Evolutionary conservation across 2,888 invertebrate species (phyloP), one percentile per base, ranked within the genome.

Genomic region (Lasioglossum oenotherae): DNA sequence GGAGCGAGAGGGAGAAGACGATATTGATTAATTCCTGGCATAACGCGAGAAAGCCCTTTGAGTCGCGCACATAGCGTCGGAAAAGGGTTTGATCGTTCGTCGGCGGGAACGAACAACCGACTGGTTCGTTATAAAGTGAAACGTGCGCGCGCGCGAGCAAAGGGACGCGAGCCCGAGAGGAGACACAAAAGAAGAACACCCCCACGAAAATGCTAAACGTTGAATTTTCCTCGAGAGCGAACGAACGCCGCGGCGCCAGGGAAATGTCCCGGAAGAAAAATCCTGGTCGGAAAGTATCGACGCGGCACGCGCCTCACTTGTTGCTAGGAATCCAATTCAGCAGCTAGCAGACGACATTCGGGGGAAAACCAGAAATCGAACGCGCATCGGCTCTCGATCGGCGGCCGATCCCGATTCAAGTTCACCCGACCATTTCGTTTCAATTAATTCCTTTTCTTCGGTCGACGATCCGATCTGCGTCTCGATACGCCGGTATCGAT

Each of bases 281-380:
- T 35, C 4, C 35, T 35, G 67, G 19, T 19, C 27, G 23, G 31
- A 77, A 41, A 73, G 67, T 60, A 78, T 27, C 78, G 64, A 38
- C 49, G 64, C 41, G 31, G 74, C 78, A 41, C 60, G 46, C 35
- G 76, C 82, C 81, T 86, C 88, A 90, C 90, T 90, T 90, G 88
- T 90, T 90, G 90, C 90, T 88, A 87, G 82, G 77, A 67, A 79
- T 79, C 74, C 74, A 46, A 57, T 8, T 41, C 64, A 60, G 4
- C 60, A 27, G n/a, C 67, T 16, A 0, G 35, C 71, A 71, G 79
- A 79, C 79, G 82, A 84, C 82, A 31, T 16, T 27, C 60, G 60
- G 75, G 19, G 14, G 41, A 5, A 67, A n/a, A 38, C 38, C 80
- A 35, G 82, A 79, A 67, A 78, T 82, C 27, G 75, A 79, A 74